phyloP scores from a whole-genome alignment of 2,113 vertebrate genomes.

The Pseudopipra pipra region DNA sequence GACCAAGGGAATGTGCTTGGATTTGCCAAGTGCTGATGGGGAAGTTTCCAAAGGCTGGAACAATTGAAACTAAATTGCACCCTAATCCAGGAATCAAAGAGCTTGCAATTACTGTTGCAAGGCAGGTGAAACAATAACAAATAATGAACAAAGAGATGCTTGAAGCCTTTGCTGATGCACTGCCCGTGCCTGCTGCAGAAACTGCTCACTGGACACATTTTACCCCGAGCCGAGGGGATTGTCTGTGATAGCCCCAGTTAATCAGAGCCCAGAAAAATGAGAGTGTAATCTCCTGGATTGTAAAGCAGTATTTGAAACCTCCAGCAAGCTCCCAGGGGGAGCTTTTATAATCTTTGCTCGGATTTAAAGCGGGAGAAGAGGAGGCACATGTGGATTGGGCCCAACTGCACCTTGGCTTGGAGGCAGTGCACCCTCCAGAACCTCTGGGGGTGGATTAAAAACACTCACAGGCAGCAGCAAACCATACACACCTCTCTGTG shows the following conservation, averaged over 20 bases:
- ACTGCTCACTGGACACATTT: conserved; percentile 43
- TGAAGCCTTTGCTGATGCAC: conserved; percentile 26
- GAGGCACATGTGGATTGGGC: neutral
- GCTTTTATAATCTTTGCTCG: neutral
- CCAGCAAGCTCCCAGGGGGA: neutral
- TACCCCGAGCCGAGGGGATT: neutral
- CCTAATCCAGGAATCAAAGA: conserved; percentile 38
- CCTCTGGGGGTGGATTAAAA: neutral
- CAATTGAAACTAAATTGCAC: conserved; percentile 53
- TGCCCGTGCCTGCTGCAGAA: neutral
- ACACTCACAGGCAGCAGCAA: neutral
- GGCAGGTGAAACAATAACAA: conserved; percentile 60
- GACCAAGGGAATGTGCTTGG: neutral
- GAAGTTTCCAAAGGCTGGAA: conserved; percentile 23
- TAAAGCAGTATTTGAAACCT: neutral
- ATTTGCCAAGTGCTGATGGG: conserved; percentile 10
- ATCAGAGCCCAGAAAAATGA: conserved; percentile 19
- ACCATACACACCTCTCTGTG: neutral
- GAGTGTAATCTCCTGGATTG: neutral
- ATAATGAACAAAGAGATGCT: conserved; percentile 51
- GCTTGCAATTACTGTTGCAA: conserved; percentile 47
- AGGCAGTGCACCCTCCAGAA: neutral
- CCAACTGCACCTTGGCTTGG: neutral
- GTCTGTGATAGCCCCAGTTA: neutral
- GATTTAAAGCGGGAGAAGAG: neutral